A percentile compares a stretch with the other conserved stretches of the same genome.
Evolutionary conservation across 2,113 vertebrate species (phyloP).

Genomic region (Pungitius pungitius): DNA sequence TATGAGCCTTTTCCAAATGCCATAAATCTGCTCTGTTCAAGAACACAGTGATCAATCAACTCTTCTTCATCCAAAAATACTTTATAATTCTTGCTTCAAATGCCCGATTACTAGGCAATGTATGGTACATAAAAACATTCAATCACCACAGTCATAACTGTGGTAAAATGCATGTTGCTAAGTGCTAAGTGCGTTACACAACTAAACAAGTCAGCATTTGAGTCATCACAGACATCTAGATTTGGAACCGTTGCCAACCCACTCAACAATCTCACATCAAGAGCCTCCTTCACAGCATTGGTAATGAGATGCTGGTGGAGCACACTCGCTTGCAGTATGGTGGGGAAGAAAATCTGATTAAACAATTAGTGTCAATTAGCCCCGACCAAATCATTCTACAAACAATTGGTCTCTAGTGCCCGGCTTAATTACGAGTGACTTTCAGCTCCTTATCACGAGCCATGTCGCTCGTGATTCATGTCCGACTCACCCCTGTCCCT

Average conservation of each 20-base stretch:
- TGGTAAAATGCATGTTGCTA: not conserved
- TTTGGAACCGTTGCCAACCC: not conserved
- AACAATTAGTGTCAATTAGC: conserved; percentile 99
- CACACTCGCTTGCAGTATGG: conserved; percentile 76
- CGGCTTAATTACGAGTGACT: conserved; percentile 98
- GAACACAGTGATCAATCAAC: conserved; percentile 39
- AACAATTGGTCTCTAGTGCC: conserved; percentile 99
- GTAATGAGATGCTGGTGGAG: conserved; percentile 58
- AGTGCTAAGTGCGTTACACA: not conserved
- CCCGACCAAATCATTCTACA: conserved; percentile 94
- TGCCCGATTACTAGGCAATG: not conserved
- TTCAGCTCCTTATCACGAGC: conserved; percentile 94
- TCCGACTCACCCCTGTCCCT: conserved; percentile 92
- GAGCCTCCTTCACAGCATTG: conserved; percentile 46
- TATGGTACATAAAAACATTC: not conserved
- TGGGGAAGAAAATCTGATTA: conserved; percentile 96
- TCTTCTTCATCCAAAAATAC: conserved; percentile 23
- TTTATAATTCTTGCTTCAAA: not conserved
- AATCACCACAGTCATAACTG: not conserved
- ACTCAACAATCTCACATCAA: conserved; percentile 19
- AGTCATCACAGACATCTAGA: not conserved
- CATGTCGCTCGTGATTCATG: conserved; percentile 93
- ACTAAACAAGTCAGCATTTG: not conserved
- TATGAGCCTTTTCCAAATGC: conserved; percentile 55
- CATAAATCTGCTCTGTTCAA: conserved; percentile 63